Base-by-base conservation (phyloP, 1,140 invertebrate species). In the Papilio helenus region DNA sequence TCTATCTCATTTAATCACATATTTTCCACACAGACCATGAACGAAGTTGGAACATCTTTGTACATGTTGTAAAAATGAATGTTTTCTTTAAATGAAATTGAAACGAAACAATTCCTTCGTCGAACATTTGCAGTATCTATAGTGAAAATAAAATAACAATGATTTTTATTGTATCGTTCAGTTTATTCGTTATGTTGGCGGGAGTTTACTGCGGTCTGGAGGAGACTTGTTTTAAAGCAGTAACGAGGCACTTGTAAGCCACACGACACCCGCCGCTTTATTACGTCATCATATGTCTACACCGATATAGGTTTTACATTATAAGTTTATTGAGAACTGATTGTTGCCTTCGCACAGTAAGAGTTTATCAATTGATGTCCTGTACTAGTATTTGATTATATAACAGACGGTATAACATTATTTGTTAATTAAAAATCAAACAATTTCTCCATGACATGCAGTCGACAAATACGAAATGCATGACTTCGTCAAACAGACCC, bases 221-320 rank as follows among this genome's bases (percentile, higher is more conserved):
- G 61, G 61, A 26, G 61, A 68, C 23, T 61, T 61, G 58, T 12
- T 61, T 61, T 61, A 61, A 61, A 55, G 7, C 58, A 14, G 58
- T 61, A 61, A 61, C 55, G 58, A 12, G 23, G 10, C 20, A 9
- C 58, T 61, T 23, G 58, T 29, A 61, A 61, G 58, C 23, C 58
- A 26, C 23, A 14, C 12, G 23, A 61, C 23, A 23, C 58, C 23
- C 10, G 9, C 10, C 9, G 2, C 58, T 61, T 61, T 61, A 61
- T 26, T 4, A 58, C 55, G 58, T 61, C 9, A 61, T 61, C 58
- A 26, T 26, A 61, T 26, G 58, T 23, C 58, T 61, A 61, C 12
- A 23, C 20, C 12, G 20, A 23, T 26, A 55, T 55, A 55, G 51
- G 18, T 18, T 51, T 55, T 55, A 55, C n/a, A 20, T 55, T 20